These are phyloP conservation scores for Cylloceria caligata DNA, from an alignment of 2,888 invertebrate species.

Conservation along the genomic window DNA sequence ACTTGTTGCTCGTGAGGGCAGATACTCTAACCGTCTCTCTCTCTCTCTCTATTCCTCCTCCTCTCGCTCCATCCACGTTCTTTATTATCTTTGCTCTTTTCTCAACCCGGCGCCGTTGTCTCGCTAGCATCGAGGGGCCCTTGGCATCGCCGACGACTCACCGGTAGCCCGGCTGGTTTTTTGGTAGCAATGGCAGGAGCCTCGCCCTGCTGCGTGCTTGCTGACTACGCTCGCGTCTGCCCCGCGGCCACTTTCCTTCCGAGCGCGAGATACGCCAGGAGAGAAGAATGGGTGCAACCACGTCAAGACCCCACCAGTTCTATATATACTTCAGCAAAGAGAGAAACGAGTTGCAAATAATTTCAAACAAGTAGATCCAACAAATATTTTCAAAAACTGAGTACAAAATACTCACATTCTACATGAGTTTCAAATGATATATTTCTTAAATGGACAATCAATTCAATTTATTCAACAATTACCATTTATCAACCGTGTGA, in stretches of 20 bases:
- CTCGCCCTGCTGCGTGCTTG: constrained; percentile 44
- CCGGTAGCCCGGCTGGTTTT: constrained; percentile 83
- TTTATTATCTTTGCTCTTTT: constrained; percentile 66
- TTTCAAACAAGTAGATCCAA: constrained; percentile 23
- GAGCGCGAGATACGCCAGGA: constrained; percentile 69
- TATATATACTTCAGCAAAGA: neutral
- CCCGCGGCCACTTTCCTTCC: constrained; percentile 76
- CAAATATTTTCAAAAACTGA: neutral
- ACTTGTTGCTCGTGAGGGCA: constrained; percentile 58
- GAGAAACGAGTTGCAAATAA: constrained; percentile 39
- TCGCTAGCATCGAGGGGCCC: constrained; percentile 34
- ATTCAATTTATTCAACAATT: neutral
- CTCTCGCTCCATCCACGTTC: constrained; percentile 55
- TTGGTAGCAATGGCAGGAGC: constrained; percentile 78
- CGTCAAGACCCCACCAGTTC: constrained; percentile 42
- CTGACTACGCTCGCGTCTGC: constrained; percentile 70
- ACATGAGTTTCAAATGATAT: neutral
- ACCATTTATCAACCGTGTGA: neutral
- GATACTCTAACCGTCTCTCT: constrained; percentile 36
- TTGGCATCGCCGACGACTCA: constrained; percentile 42
- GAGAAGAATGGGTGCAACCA: constrained; percentile 59
- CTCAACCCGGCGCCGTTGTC: constrained; percentile 57
- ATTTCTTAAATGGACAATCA: neutral
- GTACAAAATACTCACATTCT: no score
- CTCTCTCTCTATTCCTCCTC: constrained; percentile 37